phyloP scores from a whole-genome alignment of 2,113 vertebrate genomes.

The Athene noctua region DNA sequence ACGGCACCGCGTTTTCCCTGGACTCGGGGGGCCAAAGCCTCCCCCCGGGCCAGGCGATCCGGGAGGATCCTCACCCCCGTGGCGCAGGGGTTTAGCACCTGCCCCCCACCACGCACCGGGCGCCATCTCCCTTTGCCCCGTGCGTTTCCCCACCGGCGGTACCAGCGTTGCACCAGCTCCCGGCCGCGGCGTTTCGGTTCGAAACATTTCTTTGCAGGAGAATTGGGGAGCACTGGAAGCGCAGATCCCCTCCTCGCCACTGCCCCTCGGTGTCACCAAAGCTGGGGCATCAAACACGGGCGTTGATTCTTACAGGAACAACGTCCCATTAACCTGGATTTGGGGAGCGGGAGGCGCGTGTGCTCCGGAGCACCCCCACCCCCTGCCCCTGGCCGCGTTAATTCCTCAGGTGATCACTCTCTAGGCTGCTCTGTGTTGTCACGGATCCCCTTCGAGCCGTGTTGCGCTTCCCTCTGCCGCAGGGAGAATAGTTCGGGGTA shows the following conservation, averaged over 20 bases:
- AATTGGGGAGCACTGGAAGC: background rate
- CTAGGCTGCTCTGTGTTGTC: accelerated
- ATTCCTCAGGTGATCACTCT: no score
- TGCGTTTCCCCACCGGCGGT: accelerated
- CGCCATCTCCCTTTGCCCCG: accelerated
- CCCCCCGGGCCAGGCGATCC: accelerated
- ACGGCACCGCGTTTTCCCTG: accelerated
- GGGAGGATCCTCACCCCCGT: accelerated
- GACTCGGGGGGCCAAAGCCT: background rate
- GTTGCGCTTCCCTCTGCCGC: background rate
- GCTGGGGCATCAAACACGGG: background rate
- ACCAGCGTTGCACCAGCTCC: background rate
- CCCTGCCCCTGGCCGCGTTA: accelerated
- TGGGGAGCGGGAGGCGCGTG: accelerated
- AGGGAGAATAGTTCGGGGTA: background rate
- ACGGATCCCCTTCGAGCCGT: background rate
- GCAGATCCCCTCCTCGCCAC: background rate
- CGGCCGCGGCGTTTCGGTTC: accelerated
- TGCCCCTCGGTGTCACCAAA: background rate
- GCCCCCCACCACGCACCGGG: accelerated
- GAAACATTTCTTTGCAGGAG: background rate
- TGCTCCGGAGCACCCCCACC: background rate
- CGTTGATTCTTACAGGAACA: accelerated
- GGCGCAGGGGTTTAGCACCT: background rate
- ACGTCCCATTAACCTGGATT: background rate